These are phyloP conservation scores for Mastacembelus armatus DNA, from an alignment of 2,797 vertebrate genomes.

Conservation along the genomic window DNA sequence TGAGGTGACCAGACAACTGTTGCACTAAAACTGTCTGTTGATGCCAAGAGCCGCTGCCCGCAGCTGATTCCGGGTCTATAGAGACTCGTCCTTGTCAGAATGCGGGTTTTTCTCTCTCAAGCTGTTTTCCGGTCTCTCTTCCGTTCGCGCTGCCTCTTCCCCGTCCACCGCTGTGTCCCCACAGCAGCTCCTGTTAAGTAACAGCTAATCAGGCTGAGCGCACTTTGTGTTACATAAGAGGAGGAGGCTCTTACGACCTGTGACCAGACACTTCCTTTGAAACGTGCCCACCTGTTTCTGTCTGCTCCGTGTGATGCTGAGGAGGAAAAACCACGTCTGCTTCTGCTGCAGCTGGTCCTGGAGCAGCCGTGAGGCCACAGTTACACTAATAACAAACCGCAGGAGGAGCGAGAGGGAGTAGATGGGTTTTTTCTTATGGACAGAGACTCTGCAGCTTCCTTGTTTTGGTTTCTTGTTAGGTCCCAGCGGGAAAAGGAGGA, in stretches of 20 bases:
- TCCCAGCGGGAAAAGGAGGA: not conserved
- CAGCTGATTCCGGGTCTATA: not conserved
- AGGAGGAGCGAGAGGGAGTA: too few relatives aligned
- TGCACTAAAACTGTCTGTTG: conserved; percentile 21
- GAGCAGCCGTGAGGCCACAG: too few relatives aligned
- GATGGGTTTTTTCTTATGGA: not conserved
- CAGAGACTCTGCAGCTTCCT: not conserved
- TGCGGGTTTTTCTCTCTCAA: not conserved
- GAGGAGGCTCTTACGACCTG: too few relatives aligned
- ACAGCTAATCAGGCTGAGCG: conserved; percentile 57
- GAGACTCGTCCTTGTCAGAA: not conserved
- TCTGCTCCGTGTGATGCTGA: too few relatives aligned
- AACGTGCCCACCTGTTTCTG: too few relatives aligned
- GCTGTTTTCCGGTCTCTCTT: conserved; percentile 35
- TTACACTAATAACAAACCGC: too few relatives aligned
- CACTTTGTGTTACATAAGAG: conserved; percentile 60
- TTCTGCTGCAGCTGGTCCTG: too few relatives aligned
- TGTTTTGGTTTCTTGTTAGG: not conserved
- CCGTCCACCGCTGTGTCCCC: conserved; percentile 12
- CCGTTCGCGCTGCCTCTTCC: conserved; percentile 42
- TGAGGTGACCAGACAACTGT: conserved; percentile 52
- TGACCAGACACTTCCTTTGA: too few relatives aligned
- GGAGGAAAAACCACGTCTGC: too few relatives aligned
- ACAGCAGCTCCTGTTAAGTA: conserved; percentile 49
- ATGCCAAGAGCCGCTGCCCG: not conserved